phyloP scores from a whole-genome alignment of 1,140 invertebrate species.

The Drosophila mauritiana region DNA sequence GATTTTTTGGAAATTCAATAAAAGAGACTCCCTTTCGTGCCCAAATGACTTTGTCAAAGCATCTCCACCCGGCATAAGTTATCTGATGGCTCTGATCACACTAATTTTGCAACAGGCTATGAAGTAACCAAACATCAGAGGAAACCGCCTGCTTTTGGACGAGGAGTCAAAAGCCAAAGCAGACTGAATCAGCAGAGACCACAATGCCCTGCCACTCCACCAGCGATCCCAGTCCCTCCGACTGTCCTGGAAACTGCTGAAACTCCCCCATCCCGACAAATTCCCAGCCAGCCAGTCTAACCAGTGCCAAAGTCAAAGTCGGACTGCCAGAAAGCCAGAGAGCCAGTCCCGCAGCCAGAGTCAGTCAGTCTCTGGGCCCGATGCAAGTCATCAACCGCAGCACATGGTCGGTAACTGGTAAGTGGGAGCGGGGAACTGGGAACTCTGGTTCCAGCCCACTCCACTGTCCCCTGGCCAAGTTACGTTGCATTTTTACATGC shows the following conservation, averaged over 20 bases:
- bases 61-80: constrained; percentile 3
- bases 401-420: constrained; percentile 36
- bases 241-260: not conserved
- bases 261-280: constrained; percentile 11
- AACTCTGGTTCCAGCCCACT: constrained; percentile 27
- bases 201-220: constrained; percentile 14
- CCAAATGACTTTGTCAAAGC: constrained; percentile 32
- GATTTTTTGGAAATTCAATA: constrained; percentile 6
- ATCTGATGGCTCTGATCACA: constrained; percentile 38
- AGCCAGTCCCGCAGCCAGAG: constrained; percentile 71
- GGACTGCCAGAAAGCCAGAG: constrained; percentile 55
- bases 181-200: constrained; percentile 41
- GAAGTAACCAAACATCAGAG: constrained; percentile 49
- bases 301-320: constrained; percentile 63
- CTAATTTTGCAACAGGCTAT: constrained; percentile 41
- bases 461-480: constrained; percentile 51
- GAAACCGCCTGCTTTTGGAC: constrained; percentile 28
- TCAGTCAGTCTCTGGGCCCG: constrained; percentile 71
- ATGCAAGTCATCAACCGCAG: constrained; percentile 75
- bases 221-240: not conserved
- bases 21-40: not conserved
- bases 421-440: not conserved
- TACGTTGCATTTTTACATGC: constrained; percentile 81
- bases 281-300: constrained; percentile 71
- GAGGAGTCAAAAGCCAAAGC: constrained; percentile 35